These are phyloP conservation scores for Napeogenes inachia DNA, from an alignment of 2,888 invertebrate genomes.

Conservation along the genomic window DNA sequence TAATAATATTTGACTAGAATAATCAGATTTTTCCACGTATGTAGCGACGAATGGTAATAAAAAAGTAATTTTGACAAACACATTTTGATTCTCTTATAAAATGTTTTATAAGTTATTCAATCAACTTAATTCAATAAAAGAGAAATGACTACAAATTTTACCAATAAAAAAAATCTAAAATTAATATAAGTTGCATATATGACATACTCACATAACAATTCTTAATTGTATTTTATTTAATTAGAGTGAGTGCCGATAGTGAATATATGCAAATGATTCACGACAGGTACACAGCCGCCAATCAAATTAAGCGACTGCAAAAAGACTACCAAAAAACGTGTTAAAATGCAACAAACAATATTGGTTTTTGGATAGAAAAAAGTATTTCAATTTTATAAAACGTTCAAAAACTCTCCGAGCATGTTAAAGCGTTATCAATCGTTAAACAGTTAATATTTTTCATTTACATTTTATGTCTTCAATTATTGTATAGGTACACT, in stretches of 20 bases:
- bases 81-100: too few species aligned
- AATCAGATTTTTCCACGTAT: too few species aligned
- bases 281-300: constrained; percentile 50
- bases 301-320: constrained; percentile 57
- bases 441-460: too few species aligned
- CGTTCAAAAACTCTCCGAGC: background rate
- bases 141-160: background rate
- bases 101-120: too few species aligned
- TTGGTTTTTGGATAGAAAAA: constrained; percentile 44
- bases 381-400: constrained; percentile 6
- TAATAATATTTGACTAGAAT: too few species aligned
- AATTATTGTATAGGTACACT: too few species aligned
- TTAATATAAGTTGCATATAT: too few species aligned
- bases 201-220: background rate
- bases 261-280: constrained; percentile 66
- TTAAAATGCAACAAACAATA: constrained; percentile 35
- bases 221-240: constrained; percentile 7
- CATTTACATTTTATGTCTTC: too few species aligned
- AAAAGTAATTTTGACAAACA: too few species aligned
- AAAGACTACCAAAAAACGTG: constrained; percentile 49
- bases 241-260: constrained; percentile 40
- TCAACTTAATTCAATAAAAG: too few species aligned
- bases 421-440: background rate
- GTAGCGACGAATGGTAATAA: too few species aligned
- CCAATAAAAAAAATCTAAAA: background rate